Evolutionary conservation across 2,797 vertebrate genomes (phyloP), one percentile per base, ranked within the genome.

Genomic region (Poeciliopsis gracilis): DNA sequence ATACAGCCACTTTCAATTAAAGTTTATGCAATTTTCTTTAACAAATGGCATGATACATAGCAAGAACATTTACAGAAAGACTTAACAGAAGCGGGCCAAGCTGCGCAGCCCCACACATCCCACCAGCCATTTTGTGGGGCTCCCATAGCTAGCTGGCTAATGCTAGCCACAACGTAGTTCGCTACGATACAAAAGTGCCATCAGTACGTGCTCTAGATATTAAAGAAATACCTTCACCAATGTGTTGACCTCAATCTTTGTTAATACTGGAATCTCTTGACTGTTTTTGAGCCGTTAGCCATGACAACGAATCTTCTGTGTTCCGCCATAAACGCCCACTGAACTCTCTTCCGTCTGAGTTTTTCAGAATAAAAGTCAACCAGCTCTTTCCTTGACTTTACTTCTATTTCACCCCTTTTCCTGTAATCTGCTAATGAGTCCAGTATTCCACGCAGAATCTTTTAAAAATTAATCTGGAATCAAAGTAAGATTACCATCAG

Each of bases 181-280:
- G 18, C 13, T 15, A 72, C 28, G 12, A 45, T 7, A 41, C 20
- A 16, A 53, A 1, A 3, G 6, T 2, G 5, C 16, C 33, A 20
- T 12, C 43, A 70, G 41, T 5, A 10, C 1, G 4, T 28, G 6
- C 49, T 15, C 3, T 55, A 20, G 10, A 36, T 59, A 6, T 28
- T 66, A 8, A 57, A 57, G 73, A 82, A 83, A 84, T 92, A 92
- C 90, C 91, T 91, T 77, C 78, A 15, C 70, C 69, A 11, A 10
- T 0, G 16, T 72, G 20, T 2, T 49, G 61, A 28, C 2, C 73
- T 3, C 0, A 9, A 1, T 63, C 73, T 71, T 72, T 46, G 49
- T 5, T 55, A 79, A 47, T 43, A 33, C 11, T 1, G 20, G n/a
- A 45, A 33, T 11, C 16, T 80, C 55, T 47, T 5, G 13, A 45